phyloP scores from a whole-genome alignment of 2,797 vertebrate species.

The Protosalanx chinensis region DNA sequence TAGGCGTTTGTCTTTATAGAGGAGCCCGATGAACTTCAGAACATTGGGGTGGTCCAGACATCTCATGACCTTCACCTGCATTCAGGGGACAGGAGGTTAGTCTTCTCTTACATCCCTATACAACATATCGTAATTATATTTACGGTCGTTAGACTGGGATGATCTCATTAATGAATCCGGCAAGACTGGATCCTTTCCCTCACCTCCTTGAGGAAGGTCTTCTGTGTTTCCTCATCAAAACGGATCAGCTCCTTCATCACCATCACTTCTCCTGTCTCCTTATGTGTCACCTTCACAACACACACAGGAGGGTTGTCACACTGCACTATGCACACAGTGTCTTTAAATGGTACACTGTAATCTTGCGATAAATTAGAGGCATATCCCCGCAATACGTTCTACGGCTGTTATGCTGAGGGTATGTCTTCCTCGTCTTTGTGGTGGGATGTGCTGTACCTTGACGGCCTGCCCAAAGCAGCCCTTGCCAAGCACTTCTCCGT shows the following conservation, averaged over 20 bases:
- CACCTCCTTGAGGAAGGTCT: slow-evolving; percentile 94
- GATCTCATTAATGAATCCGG: too few relatives aligned
- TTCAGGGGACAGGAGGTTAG: not conserved
- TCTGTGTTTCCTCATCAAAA: slow-evolving; percentile 94
- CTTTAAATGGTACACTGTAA: too few relatives aligned
- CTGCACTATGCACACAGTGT: not conserved
- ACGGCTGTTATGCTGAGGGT: not conserved
- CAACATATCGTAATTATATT: not conserved
- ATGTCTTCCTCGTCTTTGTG: not conserved
- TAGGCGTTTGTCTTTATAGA: slow-evolving; percentile 95
- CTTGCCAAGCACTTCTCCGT: slow-evolving; percentile 91
- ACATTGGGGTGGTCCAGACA: slow-evolving; percentile 97
- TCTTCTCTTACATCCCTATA: not conserved
- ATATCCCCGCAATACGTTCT: too few relatives aligned
- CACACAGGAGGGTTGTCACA: not conserved
- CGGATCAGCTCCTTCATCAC: slow-evolving; percentile 97
- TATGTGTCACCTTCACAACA: slow-evolving; percentile 83
- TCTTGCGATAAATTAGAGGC: too few relatives aligned
- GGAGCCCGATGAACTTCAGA: slow-evolving; percentile 92
- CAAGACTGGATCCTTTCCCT: slow-evolving; percentile 11
- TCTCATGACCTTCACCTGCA: slow-evolving; percentile 97
- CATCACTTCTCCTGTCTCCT: slow-evolving; percentile 95
- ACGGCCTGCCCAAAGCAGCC: slow-evolving; percentile 96
- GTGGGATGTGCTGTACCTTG: slow-evolving; percentile 77
- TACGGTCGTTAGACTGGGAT: not conserved